Percentiles rank a stretch among this genome's conserved stretches.
Conservation (phyloP, 2,888 invertebrate species). For the Acleris emargana region DNA sequence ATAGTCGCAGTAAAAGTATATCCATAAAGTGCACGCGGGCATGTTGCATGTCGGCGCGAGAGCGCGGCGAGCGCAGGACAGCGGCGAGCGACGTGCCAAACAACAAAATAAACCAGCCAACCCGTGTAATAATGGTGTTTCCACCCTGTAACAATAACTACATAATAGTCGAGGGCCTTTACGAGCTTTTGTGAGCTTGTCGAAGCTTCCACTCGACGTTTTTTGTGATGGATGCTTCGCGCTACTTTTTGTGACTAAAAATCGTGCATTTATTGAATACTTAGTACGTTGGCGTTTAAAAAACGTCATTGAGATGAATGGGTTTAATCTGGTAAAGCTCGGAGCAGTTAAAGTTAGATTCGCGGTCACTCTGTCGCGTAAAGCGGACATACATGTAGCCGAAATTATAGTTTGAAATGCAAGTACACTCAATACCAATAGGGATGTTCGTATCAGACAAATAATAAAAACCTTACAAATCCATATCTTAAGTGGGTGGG, state of each 20-base stretch:
- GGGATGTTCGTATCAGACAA: too few species aligned
- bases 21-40: conserved; percentile 38
- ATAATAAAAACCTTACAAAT: too few species aligned
- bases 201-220: conserved; percentile 78
- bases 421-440: too few species aligned
- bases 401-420: background rate
- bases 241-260: conserved; percentile 64
- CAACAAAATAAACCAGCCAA: conserved; percentile 76
- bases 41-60: conserved; percentile 15
- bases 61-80: conserved; percentile 41
- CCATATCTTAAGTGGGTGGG: too few species aligned
- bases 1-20: conserved; percentile 13
- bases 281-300: conserved; percentile 55
- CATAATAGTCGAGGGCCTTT: conserved; percentile 83
- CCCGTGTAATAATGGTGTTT: conserved; percentile 82
- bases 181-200: conserved; percentile 83
- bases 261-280: conserved; percentile 77
- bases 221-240: conserved; percentile 72
- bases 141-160: conserved; percentile 83
- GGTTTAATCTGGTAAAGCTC: conserved; percentile 54
- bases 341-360: conserved; percentile 37
- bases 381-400: background rate
- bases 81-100: conserved; percentile 63
- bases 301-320: conserved; percentile 55
- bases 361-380: too few species aligned